Evolutionary conservation across 1,140 invertebrate species (phyloP).

Genomic region (Conus ventricosus): DNA sequence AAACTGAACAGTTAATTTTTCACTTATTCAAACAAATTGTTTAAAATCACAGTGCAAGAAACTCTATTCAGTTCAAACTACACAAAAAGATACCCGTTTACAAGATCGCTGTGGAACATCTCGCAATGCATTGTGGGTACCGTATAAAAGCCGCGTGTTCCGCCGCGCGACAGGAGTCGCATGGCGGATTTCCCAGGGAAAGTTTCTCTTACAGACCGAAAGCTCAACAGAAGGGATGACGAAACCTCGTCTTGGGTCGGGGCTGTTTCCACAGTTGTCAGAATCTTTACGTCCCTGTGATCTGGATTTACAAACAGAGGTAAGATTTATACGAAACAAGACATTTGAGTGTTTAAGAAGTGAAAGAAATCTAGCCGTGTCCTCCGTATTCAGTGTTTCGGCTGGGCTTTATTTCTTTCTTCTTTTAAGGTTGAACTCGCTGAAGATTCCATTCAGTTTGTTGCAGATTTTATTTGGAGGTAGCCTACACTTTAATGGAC

Average conservation of each 20-base stretch:
- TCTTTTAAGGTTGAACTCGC: too few relatives aligned
- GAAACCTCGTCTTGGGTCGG: background rate
- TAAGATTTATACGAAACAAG: background rate
- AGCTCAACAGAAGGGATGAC: background rate
- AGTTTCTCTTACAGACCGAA: background rate
- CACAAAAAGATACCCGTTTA: too few relatives aligned
- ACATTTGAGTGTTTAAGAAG: too few relatives aligned
- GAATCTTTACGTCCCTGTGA: background rate
- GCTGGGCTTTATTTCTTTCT: too few relatives aligned
- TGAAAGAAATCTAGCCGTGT: too few relatives aligned
- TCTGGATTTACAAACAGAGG: background rate
- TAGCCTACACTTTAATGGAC: too few relatives aligned
- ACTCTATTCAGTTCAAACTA: too few relatives aligned
- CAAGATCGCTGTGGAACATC: background rate
- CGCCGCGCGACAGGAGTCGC: background rate
- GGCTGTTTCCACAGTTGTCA: background rate
- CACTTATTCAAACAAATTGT: background rate
- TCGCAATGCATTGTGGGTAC: conserved; percentile 26
- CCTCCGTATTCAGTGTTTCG: too few relatives aligned
- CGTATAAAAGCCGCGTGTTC: conserved; percentile 11
- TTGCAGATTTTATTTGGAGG: too few relatives aligned
- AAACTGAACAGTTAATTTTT: background rate
- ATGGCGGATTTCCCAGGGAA: conserved; percentile 4
- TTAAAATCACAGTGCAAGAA: background rate
- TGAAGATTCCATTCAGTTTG: too few relatives aligned